These are phyloP conservation scores for Puma concolor DNA, from an alignment of 2,113 vertebrate genomes.

Conservation along the genomic window DNA sequence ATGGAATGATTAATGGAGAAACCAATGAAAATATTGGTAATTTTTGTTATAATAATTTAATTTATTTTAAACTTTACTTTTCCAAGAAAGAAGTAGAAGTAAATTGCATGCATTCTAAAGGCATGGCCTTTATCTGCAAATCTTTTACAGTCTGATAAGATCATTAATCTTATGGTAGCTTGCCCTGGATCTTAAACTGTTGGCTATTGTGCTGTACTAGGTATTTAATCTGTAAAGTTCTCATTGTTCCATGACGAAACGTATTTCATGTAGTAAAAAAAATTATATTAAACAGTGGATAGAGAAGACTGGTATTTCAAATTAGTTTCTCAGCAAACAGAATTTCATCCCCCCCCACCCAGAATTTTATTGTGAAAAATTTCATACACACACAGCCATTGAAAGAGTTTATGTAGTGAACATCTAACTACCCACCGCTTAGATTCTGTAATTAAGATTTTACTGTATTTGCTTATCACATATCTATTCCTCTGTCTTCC, in stretches of 20 bases:
- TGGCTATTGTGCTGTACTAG: neutral
- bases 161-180: conserved; percentile 22
- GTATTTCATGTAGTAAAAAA: conserved; percentile 16
- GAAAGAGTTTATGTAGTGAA: neutral
- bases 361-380: neutral
- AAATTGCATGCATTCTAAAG: neutral
- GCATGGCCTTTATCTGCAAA: conserved; percentile 23
- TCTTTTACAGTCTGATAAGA: neutral
- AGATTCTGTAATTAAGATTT: neutral
- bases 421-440: neutral
- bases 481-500: neutral
- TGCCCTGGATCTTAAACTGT: neutral
- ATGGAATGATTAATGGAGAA: conserved; percentile 94
- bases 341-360: neutral
- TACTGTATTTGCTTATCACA: neutral
- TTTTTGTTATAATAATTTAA: conserved; percentile 59
- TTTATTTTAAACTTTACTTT: neutral
- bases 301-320: neutral
- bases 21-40: conserved; percentile 98
- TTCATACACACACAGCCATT: neutral
- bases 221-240: neutral
- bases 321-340: neutral
- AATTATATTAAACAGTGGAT: neutral
- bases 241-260: neutral
- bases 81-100: neutral